Conservation (phyloP, 2,113 vertebrate genomes). For the Chaetura pelagica region DNA sequence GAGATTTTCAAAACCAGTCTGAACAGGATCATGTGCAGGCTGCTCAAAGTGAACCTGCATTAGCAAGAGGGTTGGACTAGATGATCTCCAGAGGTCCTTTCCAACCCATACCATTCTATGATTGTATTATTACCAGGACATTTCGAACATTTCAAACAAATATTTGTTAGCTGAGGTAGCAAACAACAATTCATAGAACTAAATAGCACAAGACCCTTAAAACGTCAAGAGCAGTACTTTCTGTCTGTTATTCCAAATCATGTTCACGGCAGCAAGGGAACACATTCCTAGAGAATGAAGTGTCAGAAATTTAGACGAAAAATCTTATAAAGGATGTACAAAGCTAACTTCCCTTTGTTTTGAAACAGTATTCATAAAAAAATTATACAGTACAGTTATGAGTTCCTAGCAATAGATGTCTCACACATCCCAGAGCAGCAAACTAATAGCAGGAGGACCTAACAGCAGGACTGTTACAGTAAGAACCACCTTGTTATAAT, state of each 20-base stretch:
- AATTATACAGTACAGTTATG: neutral
- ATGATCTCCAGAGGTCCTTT: too few relatives aligned
- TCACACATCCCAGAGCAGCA: neutral
- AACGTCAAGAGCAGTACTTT: neutral
- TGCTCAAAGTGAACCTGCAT: too few relatives aligned
- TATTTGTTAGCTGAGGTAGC: neutral
- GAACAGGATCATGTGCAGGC: too few relatives aligned
- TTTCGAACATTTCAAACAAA: neutral
- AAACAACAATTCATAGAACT: neutral
- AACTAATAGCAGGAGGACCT: neutral
- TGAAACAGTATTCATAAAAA: neutral
- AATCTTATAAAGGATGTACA: neutral
- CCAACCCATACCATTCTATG: too few relatives aligned
- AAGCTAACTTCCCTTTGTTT: neutral
- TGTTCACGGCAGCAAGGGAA: neutral
- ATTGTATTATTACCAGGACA: neutral
- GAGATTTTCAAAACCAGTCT: too few relatives aligned
- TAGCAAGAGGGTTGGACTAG: too few relatives aligned
- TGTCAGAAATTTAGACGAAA: conserved; percentile 10
- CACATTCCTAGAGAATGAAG: neutral
- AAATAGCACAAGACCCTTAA: neutral
- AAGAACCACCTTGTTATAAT: conserved; percentile 56
- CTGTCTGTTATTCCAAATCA: neutral
- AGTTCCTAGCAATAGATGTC: neutral
- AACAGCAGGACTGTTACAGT: conserved; percentile 59